Base-by-base conservation (phyloP, 2,113 vertebrate species). In the Henicopernis longicauda region DNA sequence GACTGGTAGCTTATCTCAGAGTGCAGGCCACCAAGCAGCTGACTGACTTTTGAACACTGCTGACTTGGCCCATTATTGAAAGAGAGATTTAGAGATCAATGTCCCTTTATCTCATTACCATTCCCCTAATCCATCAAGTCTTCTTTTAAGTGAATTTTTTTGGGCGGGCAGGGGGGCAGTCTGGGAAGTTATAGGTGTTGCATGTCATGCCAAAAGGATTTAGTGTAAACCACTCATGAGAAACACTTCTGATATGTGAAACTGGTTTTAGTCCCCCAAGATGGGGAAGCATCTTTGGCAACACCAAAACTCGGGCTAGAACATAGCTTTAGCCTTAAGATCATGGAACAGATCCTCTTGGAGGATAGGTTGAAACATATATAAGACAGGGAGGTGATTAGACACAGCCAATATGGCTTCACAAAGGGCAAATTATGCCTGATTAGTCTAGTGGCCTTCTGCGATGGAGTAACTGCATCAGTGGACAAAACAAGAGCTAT, bases 401-500 rank as follows among this genome's bases (percentile, higher is more conserved):
- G 12, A 32, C 31, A 34, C 38, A 38, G 34, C 21, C 32, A 50
- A 0, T 9, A 23, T 66, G 9, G 11, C 22, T 52, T 70, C 26
- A 42, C 0, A 0, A 18, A 61, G 9, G 16, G 5, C 23, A 32
- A 23, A n/a, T 44, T 34, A 23, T 81, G 22, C 15, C 29, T 47
- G 8, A 11, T 29, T 85, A 10, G 49, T 13, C 18, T 27, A 25
- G 14, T 47, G 61, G 40, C 40, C 7, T 69, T 65, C 21, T 52
- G 0, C 4, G 0, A 4, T 66, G 16, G 16, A 25, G 7, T 38
- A 70, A 9, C 22, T 47, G 23, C 34, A 52, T 47, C 42, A 32
- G 50, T 79, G 17, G 19, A 22, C 34, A 66, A 29, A 82, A 38
- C 42, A 66, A 40, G 36, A 71, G 22, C 7, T 52, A 21, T 76